Percentiles rank a stretch among this genome's conserved stretches.
Conservation (phyloP, 2,888 invertebrate genomes). For the Dolomedes plantarius region DNA sequence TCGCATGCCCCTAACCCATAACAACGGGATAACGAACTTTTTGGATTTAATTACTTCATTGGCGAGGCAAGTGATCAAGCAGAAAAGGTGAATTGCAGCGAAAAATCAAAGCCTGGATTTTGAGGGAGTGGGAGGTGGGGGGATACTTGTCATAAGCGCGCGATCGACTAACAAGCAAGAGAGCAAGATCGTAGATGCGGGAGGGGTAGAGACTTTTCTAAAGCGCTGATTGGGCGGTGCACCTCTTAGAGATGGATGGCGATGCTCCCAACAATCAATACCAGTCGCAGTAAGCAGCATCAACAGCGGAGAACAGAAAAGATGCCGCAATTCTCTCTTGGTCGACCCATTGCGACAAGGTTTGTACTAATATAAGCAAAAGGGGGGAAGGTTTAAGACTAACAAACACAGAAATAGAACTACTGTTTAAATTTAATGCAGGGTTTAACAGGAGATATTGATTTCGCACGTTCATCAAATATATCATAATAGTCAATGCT, state of each 20-base stretch:
- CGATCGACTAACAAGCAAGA: slow-evolving; percentile 42
- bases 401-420: too few species aligned
- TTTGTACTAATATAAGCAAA: not conserved
- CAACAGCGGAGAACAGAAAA: slow-evolving; percentile 1
- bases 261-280: slow-evolving; percentile 56
- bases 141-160: slow-evolving; percentile 34
- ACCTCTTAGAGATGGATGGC: slow-evolving; percentile 48
- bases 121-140: not conserved
- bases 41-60: slow-evolving; percentile 3
- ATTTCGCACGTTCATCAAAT: too few species aligned
- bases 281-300: slow-evolving; percentile 2
- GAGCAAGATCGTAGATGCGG: not conserved
- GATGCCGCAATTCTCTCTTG: slow-evolving; percentile 22
- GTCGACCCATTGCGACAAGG: slow-evolving; percentile 1
- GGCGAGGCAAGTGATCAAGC: not conserved
- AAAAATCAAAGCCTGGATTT: slow-evolving; percentile 1
- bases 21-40: slow-evolving; percentile 5
- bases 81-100: slow-evolving; percentile 9
- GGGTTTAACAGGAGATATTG: too few species aligned
- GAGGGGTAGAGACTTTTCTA: not conserved
- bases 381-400: not conserved
- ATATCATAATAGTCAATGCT: too few species aligned
- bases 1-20: not conserved
- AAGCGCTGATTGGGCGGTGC: slow-evolving; percentile 49
- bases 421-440: too few species aligned